Base-by-base conservation (phyloP, 2,888 invertebrate species). In the Thumatha senex region DNA sequence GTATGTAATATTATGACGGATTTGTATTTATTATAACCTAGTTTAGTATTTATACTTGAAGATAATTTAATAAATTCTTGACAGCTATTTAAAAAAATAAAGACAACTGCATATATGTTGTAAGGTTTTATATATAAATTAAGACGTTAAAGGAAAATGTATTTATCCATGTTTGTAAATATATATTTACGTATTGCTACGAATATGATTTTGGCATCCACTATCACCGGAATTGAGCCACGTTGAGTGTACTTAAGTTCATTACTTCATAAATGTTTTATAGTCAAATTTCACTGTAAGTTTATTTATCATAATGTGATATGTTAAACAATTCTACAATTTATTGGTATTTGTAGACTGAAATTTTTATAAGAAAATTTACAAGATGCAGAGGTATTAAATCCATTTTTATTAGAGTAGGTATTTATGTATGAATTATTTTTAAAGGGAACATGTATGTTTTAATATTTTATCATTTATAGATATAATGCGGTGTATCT, bases 161-260 rank as follows among this genome's bases (percentile, higher is more conserved):
- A 24, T 4, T 24, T 4, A 24, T 24, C 3, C 2, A 24, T 24
- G 18, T 24, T 24, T 24, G 18, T 24, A 24, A 24, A 24, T 24
- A 24, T 24, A 24, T 24, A 24, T 24, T 24, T 24, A 24, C 5
- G 18, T 24, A 24, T 24, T 57, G 62, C 65, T 63, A 66, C 43
- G 58, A 74, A 58, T 67, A 61, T 67, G 68, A 66, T 51, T 82
- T 83, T 85, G 84, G 84, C 84, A 84, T 82, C 76, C 70, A 73
- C 72, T 80, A 83, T 84, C 84, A 84, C 84, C 79, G 72, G 69
- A 67, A 67, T 74, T 80, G 77, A 80, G 81, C 81, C 75, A 70
- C 60, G 58, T 59, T 66, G 50, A 56, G 53, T 35, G 55, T 61
- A 69, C 41, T 58, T 56, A 48, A 55, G 58, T 61, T 57, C 56